Evolutionary conservation across 2,797 vertebrate species (phyloP).

Genomic region (Megalops cyprinoides): DNA sequence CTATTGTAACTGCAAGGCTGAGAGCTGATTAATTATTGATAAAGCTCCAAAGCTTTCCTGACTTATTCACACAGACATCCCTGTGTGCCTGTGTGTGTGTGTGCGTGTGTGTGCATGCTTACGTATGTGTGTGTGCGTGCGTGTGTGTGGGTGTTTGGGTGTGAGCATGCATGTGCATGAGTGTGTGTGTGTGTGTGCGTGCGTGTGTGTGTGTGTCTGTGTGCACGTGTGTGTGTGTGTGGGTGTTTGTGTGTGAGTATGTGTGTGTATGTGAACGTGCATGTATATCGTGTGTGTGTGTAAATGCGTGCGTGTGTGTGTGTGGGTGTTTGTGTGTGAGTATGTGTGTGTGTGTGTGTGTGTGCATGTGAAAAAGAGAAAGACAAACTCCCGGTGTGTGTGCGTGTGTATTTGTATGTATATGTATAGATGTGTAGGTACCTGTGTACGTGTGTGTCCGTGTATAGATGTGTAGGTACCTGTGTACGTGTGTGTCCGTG

Average conservation of each 20-base stretch:
- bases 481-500: too few species aligned
- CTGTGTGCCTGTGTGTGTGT: not conserved
- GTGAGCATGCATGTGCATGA: not conserved
- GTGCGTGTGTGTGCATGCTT: not conserved
- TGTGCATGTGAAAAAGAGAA: not conserved
- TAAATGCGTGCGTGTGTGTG: not conserved
- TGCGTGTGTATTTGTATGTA: not conserved
- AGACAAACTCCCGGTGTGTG: not conserved
- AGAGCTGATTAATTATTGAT: slow-evolving; percentile 5
- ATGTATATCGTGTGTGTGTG: not conserved
- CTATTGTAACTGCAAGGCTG: not conserved
- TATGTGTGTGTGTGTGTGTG: not conserved
- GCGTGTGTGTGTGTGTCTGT: not conserved
- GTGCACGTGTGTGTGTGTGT: not conserved
- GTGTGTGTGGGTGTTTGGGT: not conserved
- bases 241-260: not conserved
- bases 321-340: not conserved
- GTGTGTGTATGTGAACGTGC: not conserved
- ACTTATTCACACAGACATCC: slow-evolving; percentile 6
- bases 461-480: too few species aligned
- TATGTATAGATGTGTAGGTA: too few species aligned
- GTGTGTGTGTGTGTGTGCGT: not conserved
- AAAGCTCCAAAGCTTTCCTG: not conserved
- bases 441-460: too few species aligned
- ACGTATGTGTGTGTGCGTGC: not conserved